Base-by-base conservation (phyloP, 2,888 invertebrate species). In the Hecatera dysodea region DNA sequence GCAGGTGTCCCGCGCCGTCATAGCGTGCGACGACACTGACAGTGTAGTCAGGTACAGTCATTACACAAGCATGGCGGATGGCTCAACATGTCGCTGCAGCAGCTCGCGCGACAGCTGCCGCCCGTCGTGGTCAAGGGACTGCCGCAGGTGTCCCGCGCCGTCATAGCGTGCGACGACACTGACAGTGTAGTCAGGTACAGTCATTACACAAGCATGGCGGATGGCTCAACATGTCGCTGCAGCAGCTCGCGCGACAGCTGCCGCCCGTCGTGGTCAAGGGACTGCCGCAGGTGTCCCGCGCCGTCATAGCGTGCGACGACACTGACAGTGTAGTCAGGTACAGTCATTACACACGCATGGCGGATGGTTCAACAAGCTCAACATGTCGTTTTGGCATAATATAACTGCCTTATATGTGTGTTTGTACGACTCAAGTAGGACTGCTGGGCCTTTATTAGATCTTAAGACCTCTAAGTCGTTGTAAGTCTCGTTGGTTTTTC, bases 1-100 rank as follows among this genome's bases (percentile, higher is more conserved):
- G 44, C 44, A 44, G 44, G 44, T 44, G 44, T 44, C 44, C 44
- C 44, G 44, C 44, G 44, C 44, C 44, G 44, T 44, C 44, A 44
- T 44, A 44, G 44, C 44, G 19, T 44, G 44, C 44, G 44, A 44
- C 44, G 44, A 44, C 44, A 44, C 44, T 44, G 44, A 44, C 44
- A 44, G 44, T 19, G 44, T 44, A 19, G 44, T 44, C 44, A 44
- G 44, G 44, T 44, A 44, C 39, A 39, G 39, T 39, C 39, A 39
- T 39, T 39, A 39, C 39, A 39, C 39, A 39, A 39, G 39, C 39
- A 39, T 17, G 44, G 44, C 44, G 19, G 44, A 44, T 44, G 19
- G 44, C 44, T 44, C 44, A 44, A 48, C 48, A 22, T 48, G 48
- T 48, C 48, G 48, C 22, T 22, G 12, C 48, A 48, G 22, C 22